Percentiles rank a stretch among this genome's conserved stretches.
Conservation (phyloP, 2,113 vertebrate genomes). For the Phrynosoma blainvillii region DNA sequence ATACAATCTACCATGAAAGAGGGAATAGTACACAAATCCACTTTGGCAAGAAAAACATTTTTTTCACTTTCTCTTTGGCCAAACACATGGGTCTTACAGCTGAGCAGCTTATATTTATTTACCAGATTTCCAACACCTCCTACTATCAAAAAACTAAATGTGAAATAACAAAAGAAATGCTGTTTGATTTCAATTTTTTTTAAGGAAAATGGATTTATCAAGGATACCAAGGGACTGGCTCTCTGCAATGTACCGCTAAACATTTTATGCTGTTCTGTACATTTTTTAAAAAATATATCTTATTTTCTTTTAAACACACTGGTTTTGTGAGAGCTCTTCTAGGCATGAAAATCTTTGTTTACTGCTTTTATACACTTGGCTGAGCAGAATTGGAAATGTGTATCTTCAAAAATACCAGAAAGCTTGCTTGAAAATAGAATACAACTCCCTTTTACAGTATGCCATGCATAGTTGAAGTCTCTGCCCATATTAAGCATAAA, state of each 20-base stretch:
- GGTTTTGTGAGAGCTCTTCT: slow-evolving; percentile 14
- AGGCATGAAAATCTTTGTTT: slow-evolving; percentile 50
- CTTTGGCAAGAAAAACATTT: neutral
- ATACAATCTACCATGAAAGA: neutral
- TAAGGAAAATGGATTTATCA: slow-evolving; percentile 25
- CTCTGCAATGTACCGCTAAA: neutral
- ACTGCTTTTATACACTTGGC: slow-evolving; percentile 50
- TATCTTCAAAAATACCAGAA: slow-evolving; percentile 45
- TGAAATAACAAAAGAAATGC: neutral
- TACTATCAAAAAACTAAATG: rapidly evolving
- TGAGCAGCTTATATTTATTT: neutral
- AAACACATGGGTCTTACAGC: rapidly evolving
- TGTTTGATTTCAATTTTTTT: neutral
- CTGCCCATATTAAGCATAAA: slow-evolving; percentile 48
- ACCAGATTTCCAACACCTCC: neutral
- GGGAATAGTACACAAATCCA: neutral
- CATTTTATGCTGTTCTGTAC: neutral
- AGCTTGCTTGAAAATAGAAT: slow-evolving; percentile 51
- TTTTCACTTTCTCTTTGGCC: rapidly evolving
- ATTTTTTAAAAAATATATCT: neutral
- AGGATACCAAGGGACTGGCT: neutral
- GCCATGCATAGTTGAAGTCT: slow-evolving; percentile 33
- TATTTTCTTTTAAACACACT: slow-evolving; percentile 8
- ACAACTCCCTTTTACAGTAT: slow-evolving; percentile 38
- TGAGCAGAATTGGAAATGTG: slow-evolving; percentile 29